Evolutionary conservation across 1,140 invertebrate genomes (phyloP).

Genomic region (Bradynema listronoti): DNA sequence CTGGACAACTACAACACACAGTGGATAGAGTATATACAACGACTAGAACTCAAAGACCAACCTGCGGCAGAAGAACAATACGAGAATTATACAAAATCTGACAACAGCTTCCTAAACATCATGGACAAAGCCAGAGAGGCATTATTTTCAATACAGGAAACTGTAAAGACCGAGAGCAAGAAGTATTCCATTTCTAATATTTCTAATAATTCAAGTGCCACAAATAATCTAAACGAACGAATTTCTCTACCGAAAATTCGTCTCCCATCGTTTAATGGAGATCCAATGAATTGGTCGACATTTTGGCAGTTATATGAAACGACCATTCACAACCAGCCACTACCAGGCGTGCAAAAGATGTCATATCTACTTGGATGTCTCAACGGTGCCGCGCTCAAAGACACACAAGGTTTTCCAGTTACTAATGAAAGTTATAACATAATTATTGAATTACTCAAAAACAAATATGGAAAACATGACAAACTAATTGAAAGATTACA

Average conservation of each 20-base stretch:
- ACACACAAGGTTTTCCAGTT: neutral
- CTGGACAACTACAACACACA: too few relatives aligned
- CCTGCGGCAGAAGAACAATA: too few relatives aligned
- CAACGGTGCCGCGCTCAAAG: conserved; percentile 6
- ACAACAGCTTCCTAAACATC: too few relatives aligned
- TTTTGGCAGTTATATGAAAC: neutral
- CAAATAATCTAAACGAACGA: neutral
- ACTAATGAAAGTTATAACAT: conserved; percentile 5
- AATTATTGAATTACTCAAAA: conserved; percentile 1
- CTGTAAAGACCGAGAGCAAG: too few relatives aligned
- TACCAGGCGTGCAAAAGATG: conserved; percentile 1
- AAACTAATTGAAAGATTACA: neutral
- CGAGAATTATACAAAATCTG: too few relatives aligned
- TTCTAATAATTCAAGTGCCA: too few relatives aligned
- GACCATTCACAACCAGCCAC: neutral
- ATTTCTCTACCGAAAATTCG: neutral
- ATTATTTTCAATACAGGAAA: too few relatives aligned
- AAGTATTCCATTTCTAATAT: too few relatives aligned
- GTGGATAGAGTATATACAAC: too few relatives aligned
- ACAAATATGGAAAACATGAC: neutral
- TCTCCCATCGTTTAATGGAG: neutral
- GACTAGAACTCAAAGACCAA: too few relatives aligned
- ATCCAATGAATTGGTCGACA: conserved; percentile 1
- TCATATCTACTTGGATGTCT: conserved; percentile 3
- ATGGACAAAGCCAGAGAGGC: too few relatives aligned